Evolutionary conservation across 1,140 invertebrate genomes (phyloP), one percentile per base, ranked within the genome.

Genomic region (Rhyacophila brunnea): DNA sequence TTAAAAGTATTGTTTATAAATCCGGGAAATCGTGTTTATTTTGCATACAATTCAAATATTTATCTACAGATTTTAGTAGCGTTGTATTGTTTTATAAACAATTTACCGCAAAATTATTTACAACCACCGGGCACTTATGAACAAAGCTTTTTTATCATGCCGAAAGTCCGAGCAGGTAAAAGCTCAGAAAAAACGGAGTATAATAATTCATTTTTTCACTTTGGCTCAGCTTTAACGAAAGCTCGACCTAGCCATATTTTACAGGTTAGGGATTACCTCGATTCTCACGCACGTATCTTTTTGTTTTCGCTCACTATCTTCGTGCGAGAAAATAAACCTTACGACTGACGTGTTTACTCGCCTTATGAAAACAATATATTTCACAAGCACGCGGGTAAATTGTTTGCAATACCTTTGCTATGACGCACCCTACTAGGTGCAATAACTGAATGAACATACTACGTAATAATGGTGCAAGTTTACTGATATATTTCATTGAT

Each of bases 201-300:
- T 28, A 28, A 28, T 58, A 58, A 58, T 58, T 58, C 55, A 58
- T 58, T 58, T 58, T 58, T 58, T 58, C 58, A 46, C 35, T 48
- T 36, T 35, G 50, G 28, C 57, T 46, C 48, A 47, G 20, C 36
- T 49, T 49, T 46, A 54, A 50, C 49, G 59, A 60, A 55, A 60
- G 59, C 59, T 47, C 49, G 40, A 20, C 51, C 36, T 14, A 15
- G 47, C 47, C 46, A 57, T 62, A 62, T 62, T 62, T 62, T 50
- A 56, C 40, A 49, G 51, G 28, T 11, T 32, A 28, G 47, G 53
- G 60, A 62, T 62, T 62, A 57, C 47, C 23, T 11, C 6, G 44
- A 45, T 44, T 32, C 35, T 44, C 52, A 45, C 43, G 42, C 52
- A 45, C 42, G 43, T 42, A 54, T 46, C 52, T 32, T 38, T 45